phyloP scores from a whole-genome alignment of 2,888 invertebrate species.

The Brenthis daphne region DNA sequence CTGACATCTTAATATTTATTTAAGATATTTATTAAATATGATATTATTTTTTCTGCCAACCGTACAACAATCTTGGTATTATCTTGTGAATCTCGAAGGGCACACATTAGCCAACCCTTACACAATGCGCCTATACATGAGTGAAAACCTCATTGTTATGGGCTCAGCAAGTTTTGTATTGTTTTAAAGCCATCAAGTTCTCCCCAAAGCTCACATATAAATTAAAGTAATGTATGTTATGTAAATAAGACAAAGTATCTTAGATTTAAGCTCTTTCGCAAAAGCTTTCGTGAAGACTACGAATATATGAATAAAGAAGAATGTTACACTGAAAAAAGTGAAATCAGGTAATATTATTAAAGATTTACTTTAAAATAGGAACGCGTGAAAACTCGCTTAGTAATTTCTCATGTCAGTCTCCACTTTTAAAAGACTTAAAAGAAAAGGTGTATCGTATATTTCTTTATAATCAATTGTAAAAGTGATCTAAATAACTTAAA shows the following conservation, averaged over 20 bases:
- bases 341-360: no score
- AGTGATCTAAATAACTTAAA: no score
- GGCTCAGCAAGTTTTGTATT: constrained; percentile 34
- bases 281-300: no score
- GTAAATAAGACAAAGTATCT: constrained; percentile 1
- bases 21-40: not conserved
- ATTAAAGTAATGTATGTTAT: constrained; percentile 3
- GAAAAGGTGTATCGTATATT: no score
- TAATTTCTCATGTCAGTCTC: no score
- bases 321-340: no score
- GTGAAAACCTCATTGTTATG: constrained; percentile 35
- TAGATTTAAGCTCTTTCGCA: no score
- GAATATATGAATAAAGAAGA: no score
- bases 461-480: no score
- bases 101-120: constrained; percentile 36
- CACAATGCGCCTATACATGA: constrained; percentile 29
- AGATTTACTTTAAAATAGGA: no score
- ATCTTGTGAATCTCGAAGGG: constrained; percentile 39
- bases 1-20: not conserved
- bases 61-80: constrained; percentile 33
- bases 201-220: constrained; percentile 13
- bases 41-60: constrained; percentile 24
- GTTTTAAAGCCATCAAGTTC: constrained; percentile 28
- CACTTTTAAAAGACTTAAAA: no score
- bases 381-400: no score